phyloP scores from a whole-genome alignment of 2,113 vertebrate species.

The Eulemur macaco region DNA sequence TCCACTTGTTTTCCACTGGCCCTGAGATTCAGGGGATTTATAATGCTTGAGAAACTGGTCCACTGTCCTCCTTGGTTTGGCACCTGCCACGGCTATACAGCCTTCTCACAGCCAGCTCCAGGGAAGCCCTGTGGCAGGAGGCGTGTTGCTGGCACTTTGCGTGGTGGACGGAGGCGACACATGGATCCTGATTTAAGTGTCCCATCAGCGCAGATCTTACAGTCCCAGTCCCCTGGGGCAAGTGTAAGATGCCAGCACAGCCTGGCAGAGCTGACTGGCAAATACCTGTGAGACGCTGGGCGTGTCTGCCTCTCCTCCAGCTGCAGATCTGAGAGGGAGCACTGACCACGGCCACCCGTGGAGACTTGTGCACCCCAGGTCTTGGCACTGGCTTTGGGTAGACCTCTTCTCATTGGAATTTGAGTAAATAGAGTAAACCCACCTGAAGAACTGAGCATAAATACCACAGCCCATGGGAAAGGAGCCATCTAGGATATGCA shows the following conservation, averaged over 20 bases:
- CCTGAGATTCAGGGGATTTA: background rate
- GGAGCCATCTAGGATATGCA: background rate
- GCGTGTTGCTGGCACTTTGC: background rate
- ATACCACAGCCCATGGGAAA: background rate
- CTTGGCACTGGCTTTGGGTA: background rate
- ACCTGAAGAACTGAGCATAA: background rate
- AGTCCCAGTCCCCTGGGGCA: background rate
- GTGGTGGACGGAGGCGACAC: background rate
- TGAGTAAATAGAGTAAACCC: background rate
- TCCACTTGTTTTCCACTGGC: background rate
- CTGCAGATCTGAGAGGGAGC: background rate
- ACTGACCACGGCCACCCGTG: background rate
- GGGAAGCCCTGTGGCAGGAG: background rate
- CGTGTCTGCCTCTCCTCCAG: background rate
- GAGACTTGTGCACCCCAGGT: background rate
- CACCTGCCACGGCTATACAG: background rate
- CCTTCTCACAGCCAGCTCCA: no score
- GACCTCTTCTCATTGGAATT: background rate
- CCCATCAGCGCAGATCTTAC: rapidly evolving
- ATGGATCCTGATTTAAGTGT: background rate
- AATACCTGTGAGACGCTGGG: background rate
- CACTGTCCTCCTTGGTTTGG: background rate
- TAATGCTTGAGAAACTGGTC: background rate
- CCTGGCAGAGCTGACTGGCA: background rate
- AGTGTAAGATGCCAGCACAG: background rate